Conservation (phyloP, 1,140 invertebrate genomes). For the Pogonomyrmex californicus region DNA sequence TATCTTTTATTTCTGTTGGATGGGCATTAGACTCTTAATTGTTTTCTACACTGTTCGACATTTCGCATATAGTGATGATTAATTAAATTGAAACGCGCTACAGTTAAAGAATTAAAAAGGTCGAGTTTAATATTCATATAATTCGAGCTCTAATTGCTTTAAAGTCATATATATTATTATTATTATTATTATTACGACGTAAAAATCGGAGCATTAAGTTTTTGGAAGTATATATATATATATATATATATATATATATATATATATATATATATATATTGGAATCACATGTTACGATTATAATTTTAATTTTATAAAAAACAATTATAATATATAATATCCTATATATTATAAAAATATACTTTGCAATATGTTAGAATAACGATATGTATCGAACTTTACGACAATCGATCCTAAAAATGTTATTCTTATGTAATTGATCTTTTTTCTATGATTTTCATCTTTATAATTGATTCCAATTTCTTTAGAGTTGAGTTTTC, state of each 20-base stretch:
- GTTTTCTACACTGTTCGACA: too few relatives aligned
- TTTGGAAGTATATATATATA: too few relatives aligned
- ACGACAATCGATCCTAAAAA: background rate
- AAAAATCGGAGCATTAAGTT: too few relatives aligned
- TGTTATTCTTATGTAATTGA: background rate
- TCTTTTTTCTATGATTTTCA: background rate
- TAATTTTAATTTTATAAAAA: too few relatives aligned
- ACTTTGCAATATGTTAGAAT: background rate
- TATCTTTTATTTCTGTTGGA: too few relatives aligned
- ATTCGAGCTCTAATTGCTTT: background rate
- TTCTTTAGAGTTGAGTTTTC: background rate
- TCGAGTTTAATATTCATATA: background rate
- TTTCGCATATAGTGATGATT: background rate
- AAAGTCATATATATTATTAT: too few relatives aligned
- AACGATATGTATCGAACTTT: background rate
- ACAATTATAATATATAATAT: background rate
- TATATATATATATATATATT: background rate
- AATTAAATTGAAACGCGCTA: background rate
- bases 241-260: too few relatives aligned
- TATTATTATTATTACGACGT: too few relatives aligned
- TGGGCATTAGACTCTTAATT: too few relatives aligned
- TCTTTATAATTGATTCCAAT: background rate
- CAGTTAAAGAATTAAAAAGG: background rate
- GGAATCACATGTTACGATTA: too few relatives aligned
- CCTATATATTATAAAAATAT: constrained; percentile 7